Evolutionary conservation across 2,797 vertebrate genomes (phyloP), one percentile per base, ranked within the genome.

Genomic region (Myoxocephalus aenaeus): DNA sequence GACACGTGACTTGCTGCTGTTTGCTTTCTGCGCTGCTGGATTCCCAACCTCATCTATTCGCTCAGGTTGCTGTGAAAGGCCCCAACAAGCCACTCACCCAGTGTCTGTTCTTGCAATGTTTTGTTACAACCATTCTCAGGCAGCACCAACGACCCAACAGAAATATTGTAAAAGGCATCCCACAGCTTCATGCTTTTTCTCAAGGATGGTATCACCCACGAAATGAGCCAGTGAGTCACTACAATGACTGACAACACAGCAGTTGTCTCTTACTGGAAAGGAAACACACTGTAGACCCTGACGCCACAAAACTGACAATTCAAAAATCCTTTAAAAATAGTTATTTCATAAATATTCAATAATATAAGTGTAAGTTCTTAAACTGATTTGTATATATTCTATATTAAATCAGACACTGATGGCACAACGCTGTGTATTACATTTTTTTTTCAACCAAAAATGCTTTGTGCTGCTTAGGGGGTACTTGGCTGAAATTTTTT

Each of bases 101-200:
- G 27, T 22, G 13, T 65, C 36, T 65, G 64, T 79, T 44, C 48
- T 63, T 82, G 72, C 64, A 70, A 17, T 17, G 56, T 74, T 70
- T 77, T 68, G 12, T 54, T 65, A 29, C 15, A 57, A 51, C 25
- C 51, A 25, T 54, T 54, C 51, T 54, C 22, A n/a, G n/a, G n/a
- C n/a, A n/a, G 48, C 48, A 51, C 9, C 48, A 17, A 51, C 20
- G 48, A 5, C 51, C 51, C 22, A 5, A 54, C 22, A 54, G 22
- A 54, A 29, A 12, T 42, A 34, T 44, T 54, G 15, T 13, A 17
- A 75, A 56, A 58, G 38, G 15, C 40, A 38, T 22, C 20, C 34
- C 48, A 73, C 40, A 50, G 32, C 22, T 9, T 73, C 20, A 50
- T 57, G 32, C 0, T 1, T 15, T 42, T 15, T 38, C n/a, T 40